Conservation (phyloP, 1,140 invertebrate species). For the Holcopasites calliopsidis region DNA sequence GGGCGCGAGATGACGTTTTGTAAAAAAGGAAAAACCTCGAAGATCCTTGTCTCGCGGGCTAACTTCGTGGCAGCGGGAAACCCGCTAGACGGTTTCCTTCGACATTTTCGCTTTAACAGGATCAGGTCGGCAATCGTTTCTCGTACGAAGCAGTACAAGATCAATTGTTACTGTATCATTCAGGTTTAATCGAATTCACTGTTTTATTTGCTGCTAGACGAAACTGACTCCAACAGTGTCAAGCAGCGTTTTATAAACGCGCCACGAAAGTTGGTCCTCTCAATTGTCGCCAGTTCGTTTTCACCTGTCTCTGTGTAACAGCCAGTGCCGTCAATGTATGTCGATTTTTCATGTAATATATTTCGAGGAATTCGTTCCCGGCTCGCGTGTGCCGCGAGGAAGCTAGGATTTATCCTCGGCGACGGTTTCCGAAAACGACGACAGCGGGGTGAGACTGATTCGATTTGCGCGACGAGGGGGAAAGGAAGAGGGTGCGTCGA, state of each 20-base stretch:
- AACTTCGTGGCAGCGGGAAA: slow-evolving; percentile 20
- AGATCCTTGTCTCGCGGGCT: slow-evolving; percentile 22
- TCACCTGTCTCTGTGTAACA: background rate
- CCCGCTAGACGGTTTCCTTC: background rate
- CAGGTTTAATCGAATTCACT: background rate
- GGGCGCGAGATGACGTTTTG: background rate
- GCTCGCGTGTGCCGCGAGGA: too few relatives aligned
- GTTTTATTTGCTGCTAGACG: background rate
- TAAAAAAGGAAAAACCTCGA: background rate
- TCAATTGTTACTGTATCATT: too few relatives aligned
- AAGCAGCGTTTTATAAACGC: background rate
- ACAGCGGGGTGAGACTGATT: too few relatives aligned
- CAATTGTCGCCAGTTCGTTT: background rate
- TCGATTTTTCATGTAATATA: background rate
- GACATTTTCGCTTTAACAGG: background rate
- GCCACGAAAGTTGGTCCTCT: background rate
- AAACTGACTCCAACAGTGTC: background rate
- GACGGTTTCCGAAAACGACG: too few relatives aligned
- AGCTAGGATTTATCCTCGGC: too few relatives aligned
- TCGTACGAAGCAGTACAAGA: too few relatives aligned
- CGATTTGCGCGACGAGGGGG: too few relatives aligned
- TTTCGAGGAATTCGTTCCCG: background rate
- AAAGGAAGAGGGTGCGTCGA: too few relatives aligned
- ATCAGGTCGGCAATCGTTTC: too few relatives aligned
- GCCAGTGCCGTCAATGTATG: background rate